Base-by-base conservation (phyloP, 2,113 vertebrate species). In the Zosterops lateralis region DNA sequence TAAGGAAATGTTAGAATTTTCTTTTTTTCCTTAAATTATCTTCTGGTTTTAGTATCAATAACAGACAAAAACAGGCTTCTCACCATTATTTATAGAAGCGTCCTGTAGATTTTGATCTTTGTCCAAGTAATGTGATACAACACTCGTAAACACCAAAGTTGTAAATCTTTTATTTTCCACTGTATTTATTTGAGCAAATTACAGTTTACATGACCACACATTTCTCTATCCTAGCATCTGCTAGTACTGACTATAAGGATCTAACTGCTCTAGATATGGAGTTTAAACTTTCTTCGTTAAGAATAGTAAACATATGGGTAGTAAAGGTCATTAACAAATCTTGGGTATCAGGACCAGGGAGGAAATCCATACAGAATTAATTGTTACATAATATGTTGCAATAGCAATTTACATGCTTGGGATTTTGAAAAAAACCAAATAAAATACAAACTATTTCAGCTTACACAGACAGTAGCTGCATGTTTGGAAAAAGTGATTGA, bases 31-130 rank as follows among this genome's bases (percentile, higher is more conserved):
- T 64, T 56, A 32, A 64, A 71, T 75, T 34, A 40, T 44, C 22
- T 50, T 40, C 19, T 58, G 4, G 3, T 54, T 84, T 76, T 48
- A 71, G 14, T 17, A 89, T 9, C 15, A 83, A 45, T 9, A 10
- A 62, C 8, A 85, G 45, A 75, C 20, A 17, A 79, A 87, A 90
- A 19, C 11, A 54, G 29, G 29, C 17, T 87, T 79, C 58, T 50
- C 17, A 57, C 7, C 3, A 7, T n/a, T 72, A 44, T 29, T 48
- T 32, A 22, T 2, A 70, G 8, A 76, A 53, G 12, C 0, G 0
- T 38, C 34, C 32, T 34, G 16, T 1, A 54, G 64, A 76, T 14
- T 34, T 2, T 15, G 26, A 86, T 54, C 11, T 22, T 54, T 53
- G 34, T 29, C 36, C 47, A 86, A 42, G 24, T 36, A 83, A 71